These are phyloP conservation scores for Uria lomvia DNA, from an alignment of 2,113 vertebrate species.

Conservation along the genomic window DNA sequence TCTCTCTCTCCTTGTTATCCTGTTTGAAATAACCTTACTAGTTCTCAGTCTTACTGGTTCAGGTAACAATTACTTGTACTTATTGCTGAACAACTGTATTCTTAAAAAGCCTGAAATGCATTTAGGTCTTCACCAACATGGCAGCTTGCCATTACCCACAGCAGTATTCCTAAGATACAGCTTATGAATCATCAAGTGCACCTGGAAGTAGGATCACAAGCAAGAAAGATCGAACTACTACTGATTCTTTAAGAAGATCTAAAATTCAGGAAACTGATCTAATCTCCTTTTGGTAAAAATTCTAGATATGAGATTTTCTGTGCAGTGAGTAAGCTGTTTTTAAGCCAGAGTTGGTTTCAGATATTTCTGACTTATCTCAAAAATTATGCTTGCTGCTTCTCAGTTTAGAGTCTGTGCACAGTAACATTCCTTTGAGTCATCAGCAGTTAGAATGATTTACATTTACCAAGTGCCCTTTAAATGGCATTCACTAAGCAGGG, in stretches of 20 bases:
- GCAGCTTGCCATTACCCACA: neutral
- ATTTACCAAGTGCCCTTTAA: slow-evolving; percentile 4
- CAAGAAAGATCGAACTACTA: neutral
- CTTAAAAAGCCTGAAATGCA: neutral
- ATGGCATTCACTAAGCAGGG: neutral
- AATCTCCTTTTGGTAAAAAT: neutral
- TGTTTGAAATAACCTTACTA: neutral
- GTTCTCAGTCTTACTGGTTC: neutral
- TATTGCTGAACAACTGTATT: neutral
- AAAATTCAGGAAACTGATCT: neutral
- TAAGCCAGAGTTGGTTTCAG: neutral
- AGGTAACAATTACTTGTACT: neutral
- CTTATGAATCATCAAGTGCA: neutral
- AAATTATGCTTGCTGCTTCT: neutral
- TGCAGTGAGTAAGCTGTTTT: neutral
- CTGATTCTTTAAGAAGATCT: neutral
- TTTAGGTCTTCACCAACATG: neutral
- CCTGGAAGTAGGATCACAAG: neutral
- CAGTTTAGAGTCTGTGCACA: neutral
- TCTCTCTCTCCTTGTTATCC: neutral
- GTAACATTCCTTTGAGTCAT: neutral
- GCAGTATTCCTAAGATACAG: neutral
- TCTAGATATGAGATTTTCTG: neutral
- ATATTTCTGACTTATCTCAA: neutral
- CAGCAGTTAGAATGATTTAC: neutral